Evolutionary conservation across 2,888 invertebrate genomes (phyloP).

Genomic region (Antheraea yamamai): DNA sequence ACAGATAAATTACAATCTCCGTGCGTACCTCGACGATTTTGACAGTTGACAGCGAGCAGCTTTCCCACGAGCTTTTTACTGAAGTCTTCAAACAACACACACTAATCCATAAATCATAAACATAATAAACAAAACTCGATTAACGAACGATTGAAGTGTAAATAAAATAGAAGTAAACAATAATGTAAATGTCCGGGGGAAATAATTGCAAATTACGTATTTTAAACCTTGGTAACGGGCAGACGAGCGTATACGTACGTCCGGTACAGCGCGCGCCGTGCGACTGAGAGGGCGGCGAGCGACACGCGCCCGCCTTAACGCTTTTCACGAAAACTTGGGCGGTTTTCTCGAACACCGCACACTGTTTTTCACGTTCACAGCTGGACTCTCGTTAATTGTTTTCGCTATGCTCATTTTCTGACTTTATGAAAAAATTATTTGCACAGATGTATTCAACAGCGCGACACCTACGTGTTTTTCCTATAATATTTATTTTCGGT

Average conservation of each 20-base stretch:
- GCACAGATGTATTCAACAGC: neutral
- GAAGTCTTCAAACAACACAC: constrained; percentile 49
- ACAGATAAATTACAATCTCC: constrained; percentile 34
- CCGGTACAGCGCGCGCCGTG: constrained; percentile 39
- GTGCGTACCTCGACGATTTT: constrained; percentile 66
- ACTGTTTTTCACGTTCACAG: constrained; percentile 19
- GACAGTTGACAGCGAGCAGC: constrained; percentile 67
- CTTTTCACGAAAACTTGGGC: constrained; percentile 39
- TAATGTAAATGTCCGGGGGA: constrained; percentile 5
- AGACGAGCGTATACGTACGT: constrained; percentile 42
- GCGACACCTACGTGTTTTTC: neutral
- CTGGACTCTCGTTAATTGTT: constrained; percentile 20
- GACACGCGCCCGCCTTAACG: constrained; percentile 47
- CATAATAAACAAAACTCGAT: constrained; percentile 27
- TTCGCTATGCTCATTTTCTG: constrained; percentile 4
- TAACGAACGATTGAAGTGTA: neutral
- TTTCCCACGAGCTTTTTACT: constrained; percentile 46
- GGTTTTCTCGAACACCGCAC: constrained; percentile 31
- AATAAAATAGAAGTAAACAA: constrained; percentile 24
- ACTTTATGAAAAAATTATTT: neutral
- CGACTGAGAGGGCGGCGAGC: constrained; percentile 58
- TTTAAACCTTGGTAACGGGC: constrained; percentile 45
- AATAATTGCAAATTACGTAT: constrained; percentile 32
- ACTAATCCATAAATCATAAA: constrained; percentile 51
- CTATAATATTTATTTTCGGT: neutral